Base-by-base conservation (phyloP, 2,797 vertebrate genomes). In the Poecile montanus region DNA sequence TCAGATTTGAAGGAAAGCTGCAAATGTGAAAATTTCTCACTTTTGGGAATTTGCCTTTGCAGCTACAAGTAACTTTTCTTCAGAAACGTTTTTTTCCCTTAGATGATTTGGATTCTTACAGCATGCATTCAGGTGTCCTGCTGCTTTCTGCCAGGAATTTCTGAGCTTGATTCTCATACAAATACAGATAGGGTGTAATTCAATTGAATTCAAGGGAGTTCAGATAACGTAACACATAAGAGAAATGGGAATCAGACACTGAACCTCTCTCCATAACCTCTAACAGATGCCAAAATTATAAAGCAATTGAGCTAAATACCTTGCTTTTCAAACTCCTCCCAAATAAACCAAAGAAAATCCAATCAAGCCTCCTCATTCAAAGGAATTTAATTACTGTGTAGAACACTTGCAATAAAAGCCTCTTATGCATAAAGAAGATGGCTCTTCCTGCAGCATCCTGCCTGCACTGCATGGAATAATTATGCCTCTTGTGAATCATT, bases 401-500 rank as follows among this genome's bases (percentile, higher is more conserved):
- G 93, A 91, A 94, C 62, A 62, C 77, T 84, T 91, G 87, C 74
- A 86, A 60, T 91, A 78, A 91, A 91, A 96, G 88, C 67, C 71
- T 92, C 72, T 84, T 75, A 62, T 14, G 23, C 30, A 66, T 82
- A 93, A 94, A 93, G 90, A 74, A 68, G 76, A 65, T 58, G 81
- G 48, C 53, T 85, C 61, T 93, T 94, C 88, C 70, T 79, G 29
- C 45, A 90, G 81, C 56, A 88, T 75, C 78, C 91, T 76, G 81
- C 32, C 40, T 94, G 88, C 80, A 74, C 68, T 27, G 3, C 91
- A 74, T 85, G 87, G 88, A 93, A 95, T 91, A 94, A 93, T 92
- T 91, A 96, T 54, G 77, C 88, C 70, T 56, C 95, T 95, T 91
- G 85, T 88, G 94, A 97, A 94, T 94, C 77, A 92, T 91, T 92